Conservation (phyloP, 2,797 vertebrate species). For the Limnodromus scolopaceus region DNA sequence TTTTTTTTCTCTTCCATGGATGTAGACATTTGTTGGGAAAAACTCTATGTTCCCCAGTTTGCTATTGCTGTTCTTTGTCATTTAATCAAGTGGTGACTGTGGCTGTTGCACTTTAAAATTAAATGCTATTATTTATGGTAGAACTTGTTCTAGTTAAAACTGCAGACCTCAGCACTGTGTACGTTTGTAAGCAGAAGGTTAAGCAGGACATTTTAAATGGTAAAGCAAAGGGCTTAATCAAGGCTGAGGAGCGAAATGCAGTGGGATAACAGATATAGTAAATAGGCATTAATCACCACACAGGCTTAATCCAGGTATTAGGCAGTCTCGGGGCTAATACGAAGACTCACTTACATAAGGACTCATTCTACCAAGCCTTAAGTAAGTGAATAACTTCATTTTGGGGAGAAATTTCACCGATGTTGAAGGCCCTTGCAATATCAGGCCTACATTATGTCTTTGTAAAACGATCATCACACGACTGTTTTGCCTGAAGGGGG, state of each 20-base stretch:
- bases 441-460: neutral
- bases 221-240: constrained; percentile 71
- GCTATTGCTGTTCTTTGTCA: constrained; percentile 48
- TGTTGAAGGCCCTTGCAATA: neutral
- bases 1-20: neutral
- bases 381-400: constrained; percentile 32
- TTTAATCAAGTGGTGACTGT: constrained; percentile 69
- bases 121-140: constrained; percentile 65
- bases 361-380: neutral
- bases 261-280: constrained; percentile 49
- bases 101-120: constrained; percentile 65
- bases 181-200: constrained; percentile 63
- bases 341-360: constrained; percentile 47
- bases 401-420: neutral
- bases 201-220: constrained; percentile 72
- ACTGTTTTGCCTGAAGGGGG: constrained; percentile 24
- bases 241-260: constrained; percentile 62
- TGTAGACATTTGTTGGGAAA: neutral
- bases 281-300: constrained; percentile 62
- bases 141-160: constrained; percentile 58
- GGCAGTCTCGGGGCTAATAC: constrained; percentile 43
- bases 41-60: constrained; percentile 8
- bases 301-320: constrained; percentile 51
- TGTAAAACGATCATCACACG: constrained; percentile 6
- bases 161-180: constrained; percentile 63